Percentiles rank a stretch among this genome's conserved stretches.
Conservation (phyloP, 2,113 vertebrate genomes). For the Montifringilla adamsi region DNA sequence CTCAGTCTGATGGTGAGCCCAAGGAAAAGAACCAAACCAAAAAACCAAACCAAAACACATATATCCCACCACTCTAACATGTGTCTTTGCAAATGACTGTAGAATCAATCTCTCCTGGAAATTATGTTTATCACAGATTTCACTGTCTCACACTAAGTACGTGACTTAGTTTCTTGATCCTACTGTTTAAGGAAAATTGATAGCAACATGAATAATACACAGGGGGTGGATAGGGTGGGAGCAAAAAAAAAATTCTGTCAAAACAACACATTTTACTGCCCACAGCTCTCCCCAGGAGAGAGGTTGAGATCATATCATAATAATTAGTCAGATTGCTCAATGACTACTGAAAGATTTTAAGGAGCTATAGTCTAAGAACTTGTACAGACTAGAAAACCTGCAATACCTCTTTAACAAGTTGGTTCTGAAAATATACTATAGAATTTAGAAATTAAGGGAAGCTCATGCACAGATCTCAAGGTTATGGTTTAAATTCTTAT, state of each 20-base stretch:
- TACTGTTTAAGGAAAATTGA: not conserved
- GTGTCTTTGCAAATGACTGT: not conserved
- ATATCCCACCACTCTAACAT: not conserved
- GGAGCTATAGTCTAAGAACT: not conserved
- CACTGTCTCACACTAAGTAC: not conserved
- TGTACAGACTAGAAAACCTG: not conserved
- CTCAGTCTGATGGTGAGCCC: not conserved
- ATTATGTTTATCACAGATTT: not conserved
- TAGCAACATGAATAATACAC: not conserved
- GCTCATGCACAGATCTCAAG: not conserved
- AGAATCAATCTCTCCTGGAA: not conserved
- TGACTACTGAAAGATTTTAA: not conserved
- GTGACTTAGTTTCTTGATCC: not conserved
- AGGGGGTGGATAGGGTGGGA: not conserved
- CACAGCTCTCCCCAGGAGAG: not conserved
- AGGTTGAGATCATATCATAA: not conserved
- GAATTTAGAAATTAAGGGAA: not conserved
- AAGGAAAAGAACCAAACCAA: not conserved
- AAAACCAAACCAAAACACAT: not conserved
- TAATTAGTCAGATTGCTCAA: not conserved
- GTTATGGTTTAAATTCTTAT: not conserved
- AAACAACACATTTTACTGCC: conserved; percentile 19
- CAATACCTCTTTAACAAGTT: not conserved
- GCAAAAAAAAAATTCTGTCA: not conserved
- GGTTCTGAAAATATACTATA: not conserved